Conservation (phyloP, 2,113 vertebrate species). For the Phyllostomus discolor region DNA sequence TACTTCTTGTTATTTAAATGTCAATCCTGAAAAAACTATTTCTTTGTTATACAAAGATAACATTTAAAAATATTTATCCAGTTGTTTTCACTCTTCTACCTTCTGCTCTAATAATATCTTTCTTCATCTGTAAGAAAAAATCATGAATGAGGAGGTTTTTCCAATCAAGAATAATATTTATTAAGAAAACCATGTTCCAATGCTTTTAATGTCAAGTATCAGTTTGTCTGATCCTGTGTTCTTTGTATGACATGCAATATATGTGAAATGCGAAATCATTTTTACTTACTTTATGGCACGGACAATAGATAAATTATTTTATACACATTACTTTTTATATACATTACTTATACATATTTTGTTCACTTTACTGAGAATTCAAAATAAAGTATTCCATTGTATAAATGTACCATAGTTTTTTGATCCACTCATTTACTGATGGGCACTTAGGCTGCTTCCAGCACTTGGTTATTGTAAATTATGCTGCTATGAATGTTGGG, state of each 20-base stretch:
- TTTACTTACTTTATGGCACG: neutral
- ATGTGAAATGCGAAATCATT: neutral
- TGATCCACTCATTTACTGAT: no score
- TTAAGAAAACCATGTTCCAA: constrained; percentile 5
- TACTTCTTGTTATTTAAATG: constrained; percentile 43
- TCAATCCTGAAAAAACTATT: constrained; percentile 9
- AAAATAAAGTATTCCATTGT: neutral
- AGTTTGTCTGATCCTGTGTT: constrained; percentile 32
- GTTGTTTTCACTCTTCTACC: neutral
- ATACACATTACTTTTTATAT: neutral
- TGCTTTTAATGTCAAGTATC: neutral
- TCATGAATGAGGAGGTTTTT: neutral
- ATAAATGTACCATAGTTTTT: no score
- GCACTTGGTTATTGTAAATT: no score
- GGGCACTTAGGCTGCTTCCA: no score
- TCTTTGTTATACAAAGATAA: neutral
- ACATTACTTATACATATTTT: neutral
- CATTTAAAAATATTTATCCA: neutral
- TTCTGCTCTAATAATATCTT: neutral
- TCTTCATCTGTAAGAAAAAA: neutral
- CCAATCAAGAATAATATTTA: constrained; percentile 29
- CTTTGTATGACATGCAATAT: neutral
- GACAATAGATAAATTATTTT: constrained; percentile 18
- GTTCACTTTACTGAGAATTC: neutral
- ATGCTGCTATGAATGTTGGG: no score